A percentile compares a stretch with the other conserved stretches of the same genome.
Conservation (phyloP, 2,888 invertebrate species). For the Xylophagus ater region DNA sequence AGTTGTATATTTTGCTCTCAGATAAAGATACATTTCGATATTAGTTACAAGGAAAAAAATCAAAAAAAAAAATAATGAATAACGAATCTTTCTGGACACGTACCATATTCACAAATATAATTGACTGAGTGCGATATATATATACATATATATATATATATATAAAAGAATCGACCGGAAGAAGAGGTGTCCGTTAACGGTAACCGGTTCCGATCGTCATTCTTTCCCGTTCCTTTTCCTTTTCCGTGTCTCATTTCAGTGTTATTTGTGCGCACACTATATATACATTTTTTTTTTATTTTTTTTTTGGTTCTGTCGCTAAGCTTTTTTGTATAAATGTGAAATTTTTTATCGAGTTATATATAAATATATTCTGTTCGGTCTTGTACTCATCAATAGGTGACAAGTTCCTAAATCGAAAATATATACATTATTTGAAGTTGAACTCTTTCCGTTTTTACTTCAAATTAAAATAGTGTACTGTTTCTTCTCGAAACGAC, state of each 20-base stretch:
- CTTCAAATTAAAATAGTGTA: no score
- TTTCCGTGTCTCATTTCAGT: slow-evolving; percentile 27
- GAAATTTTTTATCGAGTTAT: not conserved
- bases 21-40: no score
- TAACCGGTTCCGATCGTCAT: slow-evolving; percentile 43
- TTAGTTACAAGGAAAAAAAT: no score
- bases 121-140: not conserved
- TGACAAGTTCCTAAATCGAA: no score
- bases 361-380: slow-evolving; percentile 12
- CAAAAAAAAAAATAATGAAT: no score
- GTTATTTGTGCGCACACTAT: slow-evolving; percentile 14
- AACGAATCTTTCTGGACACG: slow-evolving; percentile 1
- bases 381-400: slow-evolving; percentile 15
- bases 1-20: no score
- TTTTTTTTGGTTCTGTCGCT: not conserved
- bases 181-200: slow-evolving; percentile 43
- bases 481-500: no score
- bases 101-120: not conserved
- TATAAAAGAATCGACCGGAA: slow-evolving; percentile 37
- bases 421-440: no score
- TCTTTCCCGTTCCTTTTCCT: slow-evolving; percentile 41
- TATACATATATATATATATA: not conserved
- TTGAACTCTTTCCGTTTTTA: no score
- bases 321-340: not conserved
- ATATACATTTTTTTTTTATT: slow-evolving; percentile 2